A percentile compares a stretch with the other conserved stretches of the same genome.
These are phyloP conservation scores for Phasia obesa DNA, from an alignment of 2,888 invertebrate genomes.

Conservation along the genomic window DNA sequence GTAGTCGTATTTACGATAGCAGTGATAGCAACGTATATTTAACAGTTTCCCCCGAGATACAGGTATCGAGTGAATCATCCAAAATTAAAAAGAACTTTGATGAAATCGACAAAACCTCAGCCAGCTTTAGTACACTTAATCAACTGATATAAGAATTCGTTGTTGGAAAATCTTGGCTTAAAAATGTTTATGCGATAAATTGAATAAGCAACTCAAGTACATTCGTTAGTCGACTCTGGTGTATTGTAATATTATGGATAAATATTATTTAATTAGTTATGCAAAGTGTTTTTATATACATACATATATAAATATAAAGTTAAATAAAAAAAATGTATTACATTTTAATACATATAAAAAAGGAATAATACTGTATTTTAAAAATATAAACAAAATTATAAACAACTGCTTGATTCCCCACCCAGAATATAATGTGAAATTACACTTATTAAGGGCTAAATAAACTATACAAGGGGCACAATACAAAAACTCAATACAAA, in stretches of 20 bases:
- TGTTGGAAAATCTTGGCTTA: neutral
- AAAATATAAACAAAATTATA: too few species aligned
- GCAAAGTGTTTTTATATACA: neutral
- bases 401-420: too few species aligned
- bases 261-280: neutral
- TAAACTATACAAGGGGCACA: too few species aligned
- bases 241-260: slow-evolving; percentile 62
- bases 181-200: neutral
- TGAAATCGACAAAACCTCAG: slow-evolving; percentile 72
- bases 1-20: slow-evolving; percentile 54
- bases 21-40: slow-evolving; percentile 48
- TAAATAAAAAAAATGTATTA: too few species aligned
- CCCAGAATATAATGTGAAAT: too few species aligned
- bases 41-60: slow-evolving; percentile 55
- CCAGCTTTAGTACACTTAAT: slow-evolving; percentile 71
- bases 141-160: slow-evolving; percentile 65
- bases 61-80: slow-evolving; percentile 35
- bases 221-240: slow-evolving; percentile 26
- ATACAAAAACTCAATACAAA: too few species aligned
- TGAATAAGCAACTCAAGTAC: slow-evolving; percentile 6
- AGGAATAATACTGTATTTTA: too few species aligned
- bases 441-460: too few species aligned
- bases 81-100: slow-evolving; percentile 72
- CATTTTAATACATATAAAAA: too few species aligned
- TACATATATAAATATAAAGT: neutral